Conservation (phyloP, 1,140 invertebrate species). For the Bombus waltoni region DNA sequence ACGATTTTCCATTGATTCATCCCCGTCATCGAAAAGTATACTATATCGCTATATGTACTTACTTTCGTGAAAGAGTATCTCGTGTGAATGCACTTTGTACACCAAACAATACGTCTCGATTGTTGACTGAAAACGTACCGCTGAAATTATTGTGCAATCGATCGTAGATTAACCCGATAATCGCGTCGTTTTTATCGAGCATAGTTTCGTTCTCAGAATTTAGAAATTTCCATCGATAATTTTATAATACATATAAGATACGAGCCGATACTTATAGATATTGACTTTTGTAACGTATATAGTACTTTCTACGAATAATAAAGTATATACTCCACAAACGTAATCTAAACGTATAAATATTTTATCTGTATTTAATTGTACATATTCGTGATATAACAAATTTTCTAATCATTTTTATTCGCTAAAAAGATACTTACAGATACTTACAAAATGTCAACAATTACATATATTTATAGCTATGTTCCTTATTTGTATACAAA, state of each 20-base stretch:
- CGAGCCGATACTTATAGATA: neutral
- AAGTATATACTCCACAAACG: neutral
- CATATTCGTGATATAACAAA: neutral
- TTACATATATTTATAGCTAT: neutral
- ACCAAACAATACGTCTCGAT: neutral
- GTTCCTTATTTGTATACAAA: neutral
- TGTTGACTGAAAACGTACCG: neutral
- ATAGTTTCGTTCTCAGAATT: constrained; percentile 2
- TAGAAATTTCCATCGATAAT: neutral
- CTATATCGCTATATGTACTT: neutral
- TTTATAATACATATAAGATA: neutral
- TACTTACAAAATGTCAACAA: neutral
- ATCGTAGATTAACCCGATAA: neutral
- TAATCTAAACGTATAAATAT: neutral
- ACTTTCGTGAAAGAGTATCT: neutral
- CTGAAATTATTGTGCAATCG: neutral
- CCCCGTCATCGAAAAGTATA: neutral
- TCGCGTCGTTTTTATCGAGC: neutral
- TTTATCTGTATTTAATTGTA: neutral
- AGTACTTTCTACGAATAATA: neutral
- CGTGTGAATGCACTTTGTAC: neutral
- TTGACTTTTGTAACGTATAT: neutral
- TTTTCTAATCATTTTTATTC: neutral
- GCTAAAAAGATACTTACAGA: neutral
- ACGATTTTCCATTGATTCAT: neutral